These are phyloP conservation scores for Caenorhabditis panamensis DNA, from an alignment of 2,888 invertebrate genomes.

Conservation along the genomic window DNA sequence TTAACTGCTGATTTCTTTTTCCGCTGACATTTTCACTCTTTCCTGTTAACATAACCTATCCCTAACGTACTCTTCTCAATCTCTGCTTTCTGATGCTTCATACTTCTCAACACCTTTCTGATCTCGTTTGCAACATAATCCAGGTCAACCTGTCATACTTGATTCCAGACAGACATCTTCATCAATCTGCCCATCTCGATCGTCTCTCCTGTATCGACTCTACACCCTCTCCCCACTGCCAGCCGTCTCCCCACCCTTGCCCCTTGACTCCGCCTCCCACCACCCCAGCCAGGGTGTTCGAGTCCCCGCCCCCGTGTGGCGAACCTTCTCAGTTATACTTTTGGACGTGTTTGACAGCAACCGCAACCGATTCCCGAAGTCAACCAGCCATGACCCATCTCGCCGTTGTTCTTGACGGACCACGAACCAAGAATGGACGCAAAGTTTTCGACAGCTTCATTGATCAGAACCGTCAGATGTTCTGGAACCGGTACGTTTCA, in stretches of 20 bases:
- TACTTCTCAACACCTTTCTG: not conserved
- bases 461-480: constrained; percentile 65
- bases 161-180: constrained; percentile 10
- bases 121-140: too few relatives aligned
- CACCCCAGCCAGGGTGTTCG: not conserved
- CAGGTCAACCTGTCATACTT: too few relatives aligned
- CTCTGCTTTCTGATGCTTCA: not conserved
- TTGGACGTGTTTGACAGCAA: constrained; percentile 3
- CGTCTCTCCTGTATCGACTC: constrained; percentile 2
- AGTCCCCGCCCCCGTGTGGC: constrained; percentile 25
- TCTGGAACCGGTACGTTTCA: constrained; percentile 69
- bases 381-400: constrained; percentile 57
- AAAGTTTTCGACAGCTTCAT: constrained; percentile 70
- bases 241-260: constrained; percentile 26
- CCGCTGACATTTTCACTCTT: not conserved
- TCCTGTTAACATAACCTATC: not conserved
- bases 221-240: constrained; percentile 8
- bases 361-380: constrained; percentile 4
- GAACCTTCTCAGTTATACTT: constrained; percentile 10
- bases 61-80: not conserved
- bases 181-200: not conserved
- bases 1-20: not conserved
- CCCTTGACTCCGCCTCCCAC: constrained; percentile 39
- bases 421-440: constrained; percentile 68
- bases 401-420: constrained; percentile 68